Conservation (phyloP, 2,888 invertebrate species). For the Stomorhina lunata region DNA sequence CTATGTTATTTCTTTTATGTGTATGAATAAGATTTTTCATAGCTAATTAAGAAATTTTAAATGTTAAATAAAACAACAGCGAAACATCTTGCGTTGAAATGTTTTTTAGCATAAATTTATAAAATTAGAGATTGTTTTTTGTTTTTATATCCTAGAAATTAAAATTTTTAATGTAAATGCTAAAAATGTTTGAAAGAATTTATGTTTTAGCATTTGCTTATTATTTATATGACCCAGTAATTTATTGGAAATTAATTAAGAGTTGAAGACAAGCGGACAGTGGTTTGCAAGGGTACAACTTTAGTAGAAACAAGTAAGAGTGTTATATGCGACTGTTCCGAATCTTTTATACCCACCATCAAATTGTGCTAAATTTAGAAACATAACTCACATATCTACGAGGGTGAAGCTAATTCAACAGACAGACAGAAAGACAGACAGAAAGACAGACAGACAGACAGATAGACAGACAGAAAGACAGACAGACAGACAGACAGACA, state of each 20-base stretch:
- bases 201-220: background rate
- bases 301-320: background rate
- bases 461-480: too few species aligned
- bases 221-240: conserved; percentile 32
- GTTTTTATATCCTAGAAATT: background rate
- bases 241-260: background rate
- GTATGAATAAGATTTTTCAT: conserved; percentile 33
- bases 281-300: background rate
- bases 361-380: too few species aligned
- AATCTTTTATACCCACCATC: too few species aligned
- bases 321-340: too few species aligned
- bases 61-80: conserved; percentile 46
- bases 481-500: too few species aligned
- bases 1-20: background rate
- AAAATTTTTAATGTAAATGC: background rate
- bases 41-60: conserved; percentile 61
- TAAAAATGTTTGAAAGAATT: conserved; percentile 12
- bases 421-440: too few species aligned
- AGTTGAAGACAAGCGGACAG: background rate
- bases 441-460: too few species aligned
- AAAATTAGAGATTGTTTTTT: conserved; percentile 4
- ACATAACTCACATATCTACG: too few species aligned
- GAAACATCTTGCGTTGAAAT: conserved; percentile 38
- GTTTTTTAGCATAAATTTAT: conserved; percentile 32
- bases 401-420: too few species aligned